Evolutionary conservation across 2,797 vertebrate genomes (phyloP), one percentile per base, ranked within the genome.

Genomic region (Sebastiscus albofasciatus): DNA sequence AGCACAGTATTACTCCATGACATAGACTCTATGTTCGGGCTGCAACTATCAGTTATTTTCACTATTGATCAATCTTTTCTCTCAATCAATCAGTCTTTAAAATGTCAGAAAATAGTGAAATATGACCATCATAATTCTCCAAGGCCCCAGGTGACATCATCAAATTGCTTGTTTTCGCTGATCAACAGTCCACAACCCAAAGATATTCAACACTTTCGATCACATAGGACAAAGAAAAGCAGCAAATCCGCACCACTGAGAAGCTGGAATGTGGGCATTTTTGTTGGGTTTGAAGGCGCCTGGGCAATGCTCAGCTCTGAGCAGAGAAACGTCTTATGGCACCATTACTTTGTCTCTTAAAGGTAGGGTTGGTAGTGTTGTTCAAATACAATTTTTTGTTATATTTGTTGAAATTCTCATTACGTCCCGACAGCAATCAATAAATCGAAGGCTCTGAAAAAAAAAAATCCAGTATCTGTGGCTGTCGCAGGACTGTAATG

Each of bases 81-180:
- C 52, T 67, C 16, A 75, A 24, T 58, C 4, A 29, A 31, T 33
- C 5, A 9, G 8, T 29, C 16, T 29, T 26, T 27, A 20, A 66
- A 34, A 34, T 79, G 22, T 26, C 11, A 46, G 42, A 34, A 64
- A 72, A 18, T 22, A 56, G 13, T 77, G 46, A 71, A 49, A 59
- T 58, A 67, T 22, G 29, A 70, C 8, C 29, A 2, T 29, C 18
- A 12, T 0, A 10, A 27, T 22, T 49, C 3, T 26, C n/a, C 4
- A 18, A 58, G 46, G 16, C 65, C 33, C 9, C 14, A 5, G 20
- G 29, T 6, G 1, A 61, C 46, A 2, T 46, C 11, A 16, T 72
- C 12, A 67, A 58, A 72, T 72, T 67, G 24, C 36, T 58, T 56
- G 13, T 58, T 46, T 64, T 58, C 34, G 11, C 26, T 42, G 58